Percentiles rank a stretch among this genome's conserved stretches.
phyloP scores from a whole-genome alignment of 1,140 invertebrate genomes.

The Cyclargus thomasi region DNA sequence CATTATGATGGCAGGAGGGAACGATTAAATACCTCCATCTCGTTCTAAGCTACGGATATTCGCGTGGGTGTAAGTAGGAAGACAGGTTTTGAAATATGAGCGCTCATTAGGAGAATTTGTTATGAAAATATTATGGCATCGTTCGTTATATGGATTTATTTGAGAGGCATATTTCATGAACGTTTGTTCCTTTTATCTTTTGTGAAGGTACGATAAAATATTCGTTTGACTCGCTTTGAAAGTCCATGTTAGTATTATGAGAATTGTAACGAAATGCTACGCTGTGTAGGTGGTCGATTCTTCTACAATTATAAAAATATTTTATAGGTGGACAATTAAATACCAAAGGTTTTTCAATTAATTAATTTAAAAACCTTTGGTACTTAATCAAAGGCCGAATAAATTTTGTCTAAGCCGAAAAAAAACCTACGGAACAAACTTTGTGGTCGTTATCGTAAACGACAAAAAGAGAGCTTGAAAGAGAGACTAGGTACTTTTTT shows the following conservation, averaged over 20 bases:
- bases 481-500: too few relatives aligned
- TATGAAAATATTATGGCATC: slow-evolving; percentile 26
- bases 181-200: background rate
- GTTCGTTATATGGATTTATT: slow-evolving; percentile 26
- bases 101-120: slow-evolving; percentile 19
- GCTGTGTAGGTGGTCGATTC: too few relatives aligned
- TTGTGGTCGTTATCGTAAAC: too few relatives aligned
- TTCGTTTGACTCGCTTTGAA: background rate
- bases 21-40: slow-evolving; percentile 34
- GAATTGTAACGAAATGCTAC: background rate
- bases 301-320: too few relatives aligned
- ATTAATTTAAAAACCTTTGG: too few relatives aligned
- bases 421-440: too few relatives aligned
- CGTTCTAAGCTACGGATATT: slow-evolving; percentile 27
- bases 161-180: slow-evolving; percentile 1
- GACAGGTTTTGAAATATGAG: slow-evolving; percentile 11
- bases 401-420: too few relatives aligned
- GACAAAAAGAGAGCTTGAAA: too few relatives aligned
- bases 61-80: slow-evolving; percentile 20
- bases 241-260: background rate
- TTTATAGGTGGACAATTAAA: too few relatives aligned
- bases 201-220: background rate
- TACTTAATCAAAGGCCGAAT: too few relatives aligned
- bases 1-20: slow-evolving; percentile 49
- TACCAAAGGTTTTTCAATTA: too few relatives aligned